Evolutionary conservation across 2,888 invertebrate genomes (phyloP).

Genomic region (Ctenicera cuprea): DNA sequence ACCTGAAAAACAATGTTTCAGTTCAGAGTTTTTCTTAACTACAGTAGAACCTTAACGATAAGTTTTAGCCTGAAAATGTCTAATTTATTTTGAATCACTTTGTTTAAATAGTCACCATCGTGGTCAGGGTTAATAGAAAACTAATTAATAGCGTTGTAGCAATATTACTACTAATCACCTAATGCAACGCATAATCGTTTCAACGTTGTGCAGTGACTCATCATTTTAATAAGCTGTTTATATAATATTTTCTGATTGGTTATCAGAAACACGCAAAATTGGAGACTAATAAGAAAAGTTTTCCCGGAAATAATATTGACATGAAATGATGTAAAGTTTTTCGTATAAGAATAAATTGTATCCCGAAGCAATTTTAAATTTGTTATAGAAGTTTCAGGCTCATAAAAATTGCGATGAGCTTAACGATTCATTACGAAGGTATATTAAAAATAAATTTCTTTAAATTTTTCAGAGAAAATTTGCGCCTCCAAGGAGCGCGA

Average conservation of each 20-base stretch:
- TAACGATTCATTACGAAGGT: slow-evolving; percentile 54
- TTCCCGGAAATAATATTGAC: slow-evolving; percentile 53
- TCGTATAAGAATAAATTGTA: slow-evolving; percentile 56
- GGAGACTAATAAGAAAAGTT: slow-evolving; percentile 54
- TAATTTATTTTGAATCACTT: too few species aligned
- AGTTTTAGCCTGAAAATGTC: too few species aligned
- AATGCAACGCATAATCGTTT: background rate
- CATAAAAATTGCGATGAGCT: slow-evolving; percentile 54
- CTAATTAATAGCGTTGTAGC: too few species aligned
- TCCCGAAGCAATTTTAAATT: slow-evolving; percentile 55
- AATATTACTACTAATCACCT: too few species aligned
- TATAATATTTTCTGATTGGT: slow-evolving; percentile 31
- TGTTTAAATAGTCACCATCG: too few species aligned
- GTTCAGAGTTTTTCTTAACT: too few species aligned
- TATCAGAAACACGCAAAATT: slow-evolving; percentile 44
- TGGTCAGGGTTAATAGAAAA: too few species aligned
- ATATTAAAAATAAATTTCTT: slow-evolving; percentile 53
- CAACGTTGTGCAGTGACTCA: background rate
- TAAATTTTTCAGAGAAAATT: slow-evolving; percentile 40
- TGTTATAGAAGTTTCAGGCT: slow-evolving; percentile 55
- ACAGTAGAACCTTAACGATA: too few species aligned
- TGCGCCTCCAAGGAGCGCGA: background rate
- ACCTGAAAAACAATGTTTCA: too few species aligned
- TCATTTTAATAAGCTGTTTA: background rate
- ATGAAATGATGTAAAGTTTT: slow-evolving; percentile 55